phyloP scores from a whole-genome alignment of 2,888 invertebrate genomes.

The Mamestra brassicae region DNA sequence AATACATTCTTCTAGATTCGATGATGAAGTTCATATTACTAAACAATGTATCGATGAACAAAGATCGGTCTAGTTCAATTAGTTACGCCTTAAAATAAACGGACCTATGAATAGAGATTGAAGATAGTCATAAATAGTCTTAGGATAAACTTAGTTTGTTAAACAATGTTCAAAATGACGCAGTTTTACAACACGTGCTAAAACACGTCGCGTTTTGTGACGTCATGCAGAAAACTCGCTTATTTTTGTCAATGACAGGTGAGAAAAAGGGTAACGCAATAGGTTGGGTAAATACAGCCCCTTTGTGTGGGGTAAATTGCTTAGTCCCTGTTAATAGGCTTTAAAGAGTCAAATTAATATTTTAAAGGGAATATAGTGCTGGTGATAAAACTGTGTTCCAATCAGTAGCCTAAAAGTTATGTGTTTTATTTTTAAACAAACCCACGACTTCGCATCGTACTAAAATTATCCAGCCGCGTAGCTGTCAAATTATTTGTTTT shows the following conservation, averaged over 20 bases:
- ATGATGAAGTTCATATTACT: neutral
- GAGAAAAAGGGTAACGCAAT: slow-evolving; percentile 25
- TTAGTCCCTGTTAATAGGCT: neutral
- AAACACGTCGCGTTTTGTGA: slow-evolving; percentile 35
- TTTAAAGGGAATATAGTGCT: neutral
- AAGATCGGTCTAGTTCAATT: neutral
- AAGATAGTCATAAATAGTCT: slow-evolving; percentile 34
- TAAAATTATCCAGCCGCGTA: slow-evolving; percentile 16
- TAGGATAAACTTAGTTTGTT: slow-evolving; percentile 44
- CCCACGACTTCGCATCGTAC: slow-evolving; percentile 2
- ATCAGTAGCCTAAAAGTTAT: neutral
- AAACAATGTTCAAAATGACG: slow-evolving; percentile 54
- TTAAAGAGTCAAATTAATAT: neutral
- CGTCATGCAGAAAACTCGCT: slow-evolving; percentile 56
- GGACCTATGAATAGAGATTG: slow-evolving; percentile 31
- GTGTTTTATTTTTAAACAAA: slow-evolving; percentile 32
- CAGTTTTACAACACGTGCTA: slow-evolving; percentile 56
- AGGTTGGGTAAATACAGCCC: slow-evolving; percentile 2
- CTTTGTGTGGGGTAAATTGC: slow-evolving; percentile 17
- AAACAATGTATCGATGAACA: slow-evolving; percentile 15
- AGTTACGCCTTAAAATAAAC: slow-evolving; percentile 23
- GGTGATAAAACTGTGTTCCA: slow-evolving; percentile 1
- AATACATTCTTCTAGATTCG: neutral
- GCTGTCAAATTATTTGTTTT: slow-evolving; percentile 25
- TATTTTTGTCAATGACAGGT: slow-evolving; percentile 57